These are phyloP conservation scores for Aphelenchoides fujianensis DNA, from an alignment of 1,140 invertebrate genomes.

Conservation along the genomic window DNA sequence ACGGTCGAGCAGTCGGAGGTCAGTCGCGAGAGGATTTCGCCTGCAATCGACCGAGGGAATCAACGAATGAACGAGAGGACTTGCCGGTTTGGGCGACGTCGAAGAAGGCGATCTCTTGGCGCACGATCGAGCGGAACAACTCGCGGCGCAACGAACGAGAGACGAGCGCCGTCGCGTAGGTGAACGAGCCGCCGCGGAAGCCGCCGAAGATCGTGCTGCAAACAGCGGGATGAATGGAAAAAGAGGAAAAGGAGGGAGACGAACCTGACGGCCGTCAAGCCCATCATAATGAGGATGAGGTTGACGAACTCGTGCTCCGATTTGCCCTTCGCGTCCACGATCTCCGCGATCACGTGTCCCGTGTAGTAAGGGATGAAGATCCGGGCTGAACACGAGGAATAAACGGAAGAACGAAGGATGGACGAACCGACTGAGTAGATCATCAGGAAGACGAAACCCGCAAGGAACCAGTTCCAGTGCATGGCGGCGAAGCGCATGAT, in stretches of 20 bases:
- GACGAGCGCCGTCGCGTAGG: constrained; percentile 45
- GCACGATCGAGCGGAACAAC: constrained; percentile 32
- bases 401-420: background rate
- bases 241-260: background rate
- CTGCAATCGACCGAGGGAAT: constrained; percentile 14
- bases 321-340: constrained; percentile 26
- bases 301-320: constrained; percentile 5
- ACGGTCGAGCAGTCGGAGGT: constrained; percentile 29
- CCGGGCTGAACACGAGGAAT: constrained; percentile 29
- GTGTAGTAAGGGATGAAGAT: constrained; percentile 55
- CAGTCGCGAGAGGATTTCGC: constrained; percentile 49
- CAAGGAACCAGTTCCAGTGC: constrained; percentile 18
- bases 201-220: constrained; percentile 39
- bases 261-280: constrained; percentile 7
- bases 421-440: constrained; percentile 31
- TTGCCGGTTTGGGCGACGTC: constrained; percentile 40
- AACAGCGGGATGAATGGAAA: background rate
- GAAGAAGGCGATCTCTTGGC: constrained; percentile 48
- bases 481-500: constrained; percentile 17
- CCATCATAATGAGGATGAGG: constrained; percentile 14
- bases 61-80: background rate
- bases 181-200: constrained; percentile 42
- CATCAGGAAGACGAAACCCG: constrained; percentile 27
- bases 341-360: constrained; percentile 53
- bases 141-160: constrained; percentile 37